Evolutionary conservation across 2,113 vertebrate species (phyloP), one percentile per base, ranked within the genome.

Genomic region (Pseudolaguvia tuberculata): DNA sequence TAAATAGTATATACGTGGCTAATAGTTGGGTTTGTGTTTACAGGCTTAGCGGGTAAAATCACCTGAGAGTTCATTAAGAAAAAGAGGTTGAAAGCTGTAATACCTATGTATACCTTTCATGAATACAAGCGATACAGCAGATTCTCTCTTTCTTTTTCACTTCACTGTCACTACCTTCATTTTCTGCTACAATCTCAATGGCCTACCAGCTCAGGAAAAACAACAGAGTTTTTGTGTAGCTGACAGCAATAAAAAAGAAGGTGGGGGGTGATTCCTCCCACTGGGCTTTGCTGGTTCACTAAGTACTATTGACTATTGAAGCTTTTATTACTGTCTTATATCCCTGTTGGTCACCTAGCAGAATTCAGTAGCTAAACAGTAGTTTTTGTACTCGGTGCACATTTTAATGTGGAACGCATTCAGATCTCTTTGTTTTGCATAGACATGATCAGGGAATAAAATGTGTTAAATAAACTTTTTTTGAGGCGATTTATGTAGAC

Each of bases 11-110:
- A 7, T 45, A 10, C 21, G 42, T 8, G 63, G 21, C 57, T 63
- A 77, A 79, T 81, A 86, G 78, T 86, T 80, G 75, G 83, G 82
- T 73, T 81, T 76, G 83, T 89, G 82, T 89, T 85, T 88, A 68
- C 65, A 70, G 52, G 8, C 70, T 79, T 78, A 31, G 79, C 65
- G 80, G 27, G 83, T 86, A 80, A 81, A 79, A 77, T 47, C 47
- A 20, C 15, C 23, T 31, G 62, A 61, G 45, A 56, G 63, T 18
- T 70, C 14, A 21, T 56, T 56, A 39, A 12, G 52, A 21, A 23
- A 70, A 55, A 70, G 31, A 39, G 52, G 12, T 4, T 5, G 27
- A 14, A 18, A 62, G 9, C 23, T 17, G 45, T 14, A 15, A 53
- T 52, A 15, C 2, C 25, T 17, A 18, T 21, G n/a, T 20, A 10